A percentile compares a stretch with the other conserved stretches of the same genome.
Evolutionary conservation across 2,797 vertebrate genomes (phyloP).

Genomic region (Megaceryle alcyon): DNA sequence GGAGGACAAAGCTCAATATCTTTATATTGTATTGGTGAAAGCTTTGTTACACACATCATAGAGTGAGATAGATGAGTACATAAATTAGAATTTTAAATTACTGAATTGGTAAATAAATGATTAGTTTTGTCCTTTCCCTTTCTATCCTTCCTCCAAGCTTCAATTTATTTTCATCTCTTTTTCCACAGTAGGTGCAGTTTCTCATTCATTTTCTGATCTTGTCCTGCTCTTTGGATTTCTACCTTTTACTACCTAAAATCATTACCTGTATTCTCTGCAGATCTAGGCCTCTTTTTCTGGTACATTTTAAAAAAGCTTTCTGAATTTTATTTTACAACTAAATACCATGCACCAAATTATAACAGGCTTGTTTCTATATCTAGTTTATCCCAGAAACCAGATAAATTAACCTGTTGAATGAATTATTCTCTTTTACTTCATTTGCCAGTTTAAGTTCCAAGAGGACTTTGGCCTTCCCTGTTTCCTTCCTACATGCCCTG

Average conservation of each 20-base stretch:
- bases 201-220: neutral
- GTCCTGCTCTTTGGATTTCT: neutral
- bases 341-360: neutral
- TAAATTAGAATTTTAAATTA: slow-evolving; percentile 45
- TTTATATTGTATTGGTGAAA: slow-evolving; percentile 25
- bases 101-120: slow-evolving; percentile 41
- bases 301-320: neutral
- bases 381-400: neutral
- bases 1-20: slow-evolving; percentile 11
- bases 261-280: neutral
- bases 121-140: slow-evolving; percentile 21
- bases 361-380: neutral
- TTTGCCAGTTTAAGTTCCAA: too few relatives aligned
- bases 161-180: slow-evolving; percentile 37
- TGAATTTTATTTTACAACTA: neutral
- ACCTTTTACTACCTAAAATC: neutral
- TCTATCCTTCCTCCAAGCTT: slow-evolving; percentile 7
- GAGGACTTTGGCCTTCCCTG: too few relatives aligned
- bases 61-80: neutral
- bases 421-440: neutral
- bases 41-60: slow-evolving; percentile 2
- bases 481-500: too few relatives aligned
- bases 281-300: neutral
- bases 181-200: neutral
- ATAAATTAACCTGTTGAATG: neutral